Base-by-base conservation (phyloP, 2,113 vertebrate species). In the Campylorhamphus procurvoides region DNA sequence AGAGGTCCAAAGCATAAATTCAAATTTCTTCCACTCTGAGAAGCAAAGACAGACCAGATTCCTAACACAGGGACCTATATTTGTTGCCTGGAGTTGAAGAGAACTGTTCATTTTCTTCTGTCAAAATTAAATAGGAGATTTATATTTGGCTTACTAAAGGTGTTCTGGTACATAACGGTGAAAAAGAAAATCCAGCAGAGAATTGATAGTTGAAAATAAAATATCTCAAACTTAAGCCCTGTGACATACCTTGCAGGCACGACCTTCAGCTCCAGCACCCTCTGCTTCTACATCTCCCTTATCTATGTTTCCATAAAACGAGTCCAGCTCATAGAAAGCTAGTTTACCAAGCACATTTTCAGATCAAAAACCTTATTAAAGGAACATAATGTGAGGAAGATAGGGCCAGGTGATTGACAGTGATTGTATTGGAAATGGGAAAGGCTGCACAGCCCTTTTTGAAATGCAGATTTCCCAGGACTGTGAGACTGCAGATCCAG, bases 321-420 rank as follows among this genome's bases (percentile, higher is more conserved):
- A 88, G 63, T 77, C 63, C 68, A 74, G 68, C 47, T 86, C 42
- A 55, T 55, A 77, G 63, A 95, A 76, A 83, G 50, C 28, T n/a
- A 80, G 67, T 55, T 88, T 68, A 83, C 59, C 46, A 33, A 86
- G 79, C 59, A 73, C 64, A 77, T 69, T 94, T 90, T 77, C 88
- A 86, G 90, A 93, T 88, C 90, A 93, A 86, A 87, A 88, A 77
- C 44, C 59, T 74, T 96, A 92, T 90, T 95, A 94, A 94, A 81
- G 64, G 75, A 95, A 90, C 50, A 81, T 83, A 92, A 92, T 55
- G 67, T 58, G 72, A 90, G 67, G 37, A 88, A 93, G 79, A 93
- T 35, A 86, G 85, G 46, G 58, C 50, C 46, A 73, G 49, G 20
- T 88, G 92, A 88, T 53, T 95, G 83, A 92, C 73, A 78, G 83